These are phyloP conservation scores for Pocillopora meandrina DNA, from an alignment of 92 coral and sea anemone genomes.

Conservation along the genomic window DNA sequence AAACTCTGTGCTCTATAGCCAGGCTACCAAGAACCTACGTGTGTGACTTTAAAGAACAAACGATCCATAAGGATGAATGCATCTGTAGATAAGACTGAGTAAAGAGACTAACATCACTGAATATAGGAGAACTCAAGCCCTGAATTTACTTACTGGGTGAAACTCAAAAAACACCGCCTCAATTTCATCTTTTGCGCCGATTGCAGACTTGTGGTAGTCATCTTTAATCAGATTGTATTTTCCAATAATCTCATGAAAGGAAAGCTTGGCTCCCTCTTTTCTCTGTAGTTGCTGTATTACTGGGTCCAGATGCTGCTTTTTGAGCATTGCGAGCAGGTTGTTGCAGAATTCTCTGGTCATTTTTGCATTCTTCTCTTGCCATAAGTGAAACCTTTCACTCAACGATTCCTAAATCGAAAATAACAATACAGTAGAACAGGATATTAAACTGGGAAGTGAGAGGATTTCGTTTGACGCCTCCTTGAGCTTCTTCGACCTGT, in stretches of 20 bases:
- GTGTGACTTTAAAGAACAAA: too few species aligned
- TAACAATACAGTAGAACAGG: not conserved
- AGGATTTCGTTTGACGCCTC: not conserved
- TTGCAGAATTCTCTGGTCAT: constrained; percentile 57
- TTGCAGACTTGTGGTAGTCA: constrained; percentile 41
- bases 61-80: too few species aligned
- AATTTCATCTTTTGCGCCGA: constrained; percentile 57
- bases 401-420: constrained; percentile 17
- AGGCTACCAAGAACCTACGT: too few species aligned
- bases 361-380: constrained; percentile 45
- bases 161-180: constrained; percentile 63
- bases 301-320: constrained; percentile 47
- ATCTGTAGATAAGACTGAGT: too few species aligned
- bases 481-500: not conserved
- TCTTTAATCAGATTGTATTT: constrained; percentile 46
- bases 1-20: too few species aligned
- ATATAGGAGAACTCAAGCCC: not conserved
- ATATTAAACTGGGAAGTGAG: not conserved
- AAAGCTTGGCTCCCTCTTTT: constrained; percentile 45
- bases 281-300: constrained; percentile 46
- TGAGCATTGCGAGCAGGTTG: constrained; percentile 44
- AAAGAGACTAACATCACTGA: too few species aligned
- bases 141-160: constrained; percentile 53
- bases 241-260: constrained; percentile 49
- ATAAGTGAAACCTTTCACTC: constrained; percentile 25